Evolutionary conservation across 2,113 vertebrate genomes (phyloP).

Genomic region (Carollia perspicillata): DNA sequence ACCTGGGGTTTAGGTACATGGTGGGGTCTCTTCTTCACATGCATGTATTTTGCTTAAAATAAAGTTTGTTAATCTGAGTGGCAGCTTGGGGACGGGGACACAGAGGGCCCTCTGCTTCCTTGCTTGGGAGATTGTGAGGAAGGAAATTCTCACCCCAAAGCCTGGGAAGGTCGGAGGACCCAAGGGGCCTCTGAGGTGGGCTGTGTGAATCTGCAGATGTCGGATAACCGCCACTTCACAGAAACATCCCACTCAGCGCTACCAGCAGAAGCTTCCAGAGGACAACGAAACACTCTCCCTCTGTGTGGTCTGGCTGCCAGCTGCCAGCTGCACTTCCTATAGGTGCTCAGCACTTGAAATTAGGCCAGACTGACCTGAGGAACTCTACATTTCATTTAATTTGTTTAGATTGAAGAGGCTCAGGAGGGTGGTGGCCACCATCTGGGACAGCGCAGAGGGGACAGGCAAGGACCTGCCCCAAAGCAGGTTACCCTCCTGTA

Average conservation of each 20-base stretch:
- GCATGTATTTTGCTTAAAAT: constrained; percentile 36
- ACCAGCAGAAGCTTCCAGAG: rapidly evolving
- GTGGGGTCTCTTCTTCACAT: not conserved
- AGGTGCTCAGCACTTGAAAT: not conserved
- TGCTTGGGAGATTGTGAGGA: too few species aligned
- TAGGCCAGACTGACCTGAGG: not conserved
- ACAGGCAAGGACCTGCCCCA: not conserved
- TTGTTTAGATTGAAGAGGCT: not conserved
- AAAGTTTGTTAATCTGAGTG: not conserved
- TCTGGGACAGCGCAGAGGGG: rapidly evolving
- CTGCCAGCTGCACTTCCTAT: not conserved
- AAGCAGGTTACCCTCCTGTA: not conserved
- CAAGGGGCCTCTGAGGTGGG: not conserved
- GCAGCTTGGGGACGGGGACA: not conserved
- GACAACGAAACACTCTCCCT: rapidly evolving
- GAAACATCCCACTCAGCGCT: rapidly evolving
- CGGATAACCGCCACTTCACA: rapidly evolving
- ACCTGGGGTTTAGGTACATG: not conserved
- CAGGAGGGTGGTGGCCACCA: not conserved
- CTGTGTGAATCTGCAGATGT: rapidly evolving
- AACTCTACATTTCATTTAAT: not conserved
- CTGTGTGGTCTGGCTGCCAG: not conserved
- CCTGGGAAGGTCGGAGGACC: rapidly evolving
- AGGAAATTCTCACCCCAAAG: not conserved
- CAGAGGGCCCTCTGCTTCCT: not conserved